These are phyloP conservation scores for human (Homo sapiens) DNA, from an alignment of 2,113 vertebrate species.

Conservation along the genomic window DNA sequence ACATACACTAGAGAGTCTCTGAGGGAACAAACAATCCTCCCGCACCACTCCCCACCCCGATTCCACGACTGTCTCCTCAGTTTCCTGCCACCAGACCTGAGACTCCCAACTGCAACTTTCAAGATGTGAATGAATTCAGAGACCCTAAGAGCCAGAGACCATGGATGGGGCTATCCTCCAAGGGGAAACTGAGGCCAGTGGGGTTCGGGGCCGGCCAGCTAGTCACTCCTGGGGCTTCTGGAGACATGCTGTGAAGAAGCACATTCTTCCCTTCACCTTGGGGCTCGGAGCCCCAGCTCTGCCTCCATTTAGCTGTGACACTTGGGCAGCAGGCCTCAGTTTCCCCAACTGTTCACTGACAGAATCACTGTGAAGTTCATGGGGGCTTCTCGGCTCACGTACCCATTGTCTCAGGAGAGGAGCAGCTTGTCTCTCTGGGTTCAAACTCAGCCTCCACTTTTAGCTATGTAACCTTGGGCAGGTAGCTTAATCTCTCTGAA, in stretches of 20 bases:
- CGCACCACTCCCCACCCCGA: too few species aligned
- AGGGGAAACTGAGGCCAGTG: not conserved
- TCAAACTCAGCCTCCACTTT: not conserved
- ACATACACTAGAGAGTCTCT: not conserved
- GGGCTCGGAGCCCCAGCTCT: not conserved
- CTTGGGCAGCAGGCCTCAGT: not conserved
- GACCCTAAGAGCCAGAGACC: not conserved
- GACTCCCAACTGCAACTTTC: not conserved
- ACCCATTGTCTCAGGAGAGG: not conserved
- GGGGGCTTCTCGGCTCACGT: not conserved
- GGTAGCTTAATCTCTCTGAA: not conserved
- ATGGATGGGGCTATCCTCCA: too few species aligned
- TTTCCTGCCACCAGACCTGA: too few species aligned
- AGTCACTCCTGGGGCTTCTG: not conserved
- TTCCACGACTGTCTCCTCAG: not conserved
- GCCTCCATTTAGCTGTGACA: not conserved
- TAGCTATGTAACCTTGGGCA: not conserved
- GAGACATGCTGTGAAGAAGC: not conserved
- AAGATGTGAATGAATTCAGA: not conserved
- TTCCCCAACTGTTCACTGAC: not conserved
- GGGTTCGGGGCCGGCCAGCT: not conserved
- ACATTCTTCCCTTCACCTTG: too few species aligned
- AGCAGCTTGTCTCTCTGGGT: not conserved
- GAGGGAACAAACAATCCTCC: too few species aligned
- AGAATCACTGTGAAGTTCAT: not conserved